Percentiles rank a stretch among this genome's conserved stretches.
Conservation (phyloP, 2,888 invertebrate genomes). For the Cryptophagus acutangulus region DNA sequence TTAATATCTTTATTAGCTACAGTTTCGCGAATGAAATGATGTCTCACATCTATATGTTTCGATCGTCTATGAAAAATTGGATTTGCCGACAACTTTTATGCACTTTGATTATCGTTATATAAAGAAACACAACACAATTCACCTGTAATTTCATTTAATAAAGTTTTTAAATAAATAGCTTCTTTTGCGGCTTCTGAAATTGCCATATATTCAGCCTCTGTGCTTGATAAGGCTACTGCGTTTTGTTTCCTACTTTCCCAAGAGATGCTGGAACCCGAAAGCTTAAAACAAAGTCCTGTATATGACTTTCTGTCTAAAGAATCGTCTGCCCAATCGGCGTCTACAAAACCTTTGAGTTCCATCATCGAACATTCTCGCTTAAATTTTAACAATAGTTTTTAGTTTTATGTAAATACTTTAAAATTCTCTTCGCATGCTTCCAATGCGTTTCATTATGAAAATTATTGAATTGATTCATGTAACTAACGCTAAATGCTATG, state of each 20-base stretch:
- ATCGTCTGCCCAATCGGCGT: slow-evolving; percentile 27
- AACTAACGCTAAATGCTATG: too few relatives aligned
- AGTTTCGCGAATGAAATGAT: slow-evolving; percentile 15
- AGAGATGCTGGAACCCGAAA: too few relatives aligned
- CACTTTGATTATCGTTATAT: slow-evolving; percentile 21
- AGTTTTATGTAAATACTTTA: slow-evolving; percentile 18
- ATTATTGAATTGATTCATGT: slow-evolving; percentile 20
- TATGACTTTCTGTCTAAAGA: too few relatives aligned
- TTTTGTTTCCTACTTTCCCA: too few relatives aligned
- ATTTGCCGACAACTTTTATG: slow-evolving; percentile 16
- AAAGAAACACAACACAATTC: too few relatives aligned
- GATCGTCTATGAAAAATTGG: slow-evolving; percentile 13
- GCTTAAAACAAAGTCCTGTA: too few relatives aligned
- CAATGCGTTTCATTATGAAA: slow-evolving; percentile 15
- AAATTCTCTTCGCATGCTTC: slow-evolving; percentile 15
- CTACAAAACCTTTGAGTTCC: slow-evolving; percentile 26
- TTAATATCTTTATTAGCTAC: slow-evolving; percentile 7
- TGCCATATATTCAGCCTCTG: slow-evolving; percentile 32
- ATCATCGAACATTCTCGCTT: slow-evolving; percentile 3
- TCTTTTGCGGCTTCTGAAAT: slow-evolving; percentile 25
- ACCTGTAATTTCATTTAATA: too few relatives aligned
- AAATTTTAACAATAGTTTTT: slow-evolving; percentile 6
- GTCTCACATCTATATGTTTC: slow-evolving; percentile 16
- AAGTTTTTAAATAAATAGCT: too few relatives aligned
- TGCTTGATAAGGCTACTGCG: slow-evolving; percentile 31